phyloP scores from a whole-genome alignment of 2,113 vertebrate species.

The Tonatia bakeri region DNA sequence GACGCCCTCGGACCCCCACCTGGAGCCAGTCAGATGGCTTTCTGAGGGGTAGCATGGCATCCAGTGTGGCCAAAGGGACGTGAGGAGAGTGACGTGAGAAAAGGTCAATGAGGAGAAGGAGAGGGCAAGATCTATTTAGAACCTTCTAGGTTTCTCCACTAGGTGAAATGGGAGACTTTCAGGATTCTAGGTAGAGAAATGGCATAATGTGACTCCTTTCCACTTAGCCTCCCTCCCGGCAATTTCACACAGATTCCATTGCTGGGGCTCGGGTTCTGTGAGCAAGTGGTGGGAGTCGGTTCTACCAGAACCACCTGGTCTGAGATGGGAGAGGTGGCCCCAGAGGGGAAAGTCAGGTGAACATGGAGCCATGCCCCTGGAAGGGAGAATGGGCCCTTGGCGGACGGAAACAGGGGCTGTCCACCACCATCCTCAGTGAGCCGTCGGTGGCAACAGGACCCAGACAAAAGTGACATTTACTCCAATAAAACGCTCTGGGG shows the following conservation, averaged over 20 bases:
- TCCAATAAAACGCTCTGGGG: background rate
- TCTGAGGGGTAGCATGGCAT: background rate
- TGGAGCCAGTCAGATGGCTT: background rate
- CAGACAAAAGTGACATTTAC: background rate
- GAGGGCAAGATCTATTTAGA: background rate
- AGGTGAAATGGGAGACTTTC: background rate
- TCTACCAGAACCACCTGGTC: background rate
- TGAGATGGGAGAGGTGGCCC: background rate
- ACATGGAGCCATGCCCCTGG: accelerated
- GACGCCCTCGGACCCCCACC: background rate
- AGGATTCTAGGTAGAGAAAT: background rate
- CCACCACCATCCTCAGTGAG: background rate
- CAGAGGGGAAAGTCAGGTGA: background rate
- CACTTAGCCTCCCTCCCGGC: no score
- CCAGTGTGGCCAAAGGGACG: background rate
- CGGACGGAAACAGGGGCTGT: background rate
- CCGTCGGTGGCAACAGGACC: background rate
- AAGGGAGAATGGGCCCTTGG: background rate
- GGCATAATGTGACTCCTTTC: background rate
- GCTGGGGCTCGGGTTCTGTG: background rate
- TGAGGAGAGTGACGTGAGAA: background rate
- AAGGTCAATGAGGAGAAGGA: background rate
- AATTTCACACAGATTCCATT: background rate
- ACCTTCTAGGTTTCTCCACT: background rate
- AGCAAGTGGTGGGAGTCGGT: background rate